phyloP scores from a whole-genome alignment of 2,888 invertebrate genomes.

The Leptopilina myrica region DNA sequence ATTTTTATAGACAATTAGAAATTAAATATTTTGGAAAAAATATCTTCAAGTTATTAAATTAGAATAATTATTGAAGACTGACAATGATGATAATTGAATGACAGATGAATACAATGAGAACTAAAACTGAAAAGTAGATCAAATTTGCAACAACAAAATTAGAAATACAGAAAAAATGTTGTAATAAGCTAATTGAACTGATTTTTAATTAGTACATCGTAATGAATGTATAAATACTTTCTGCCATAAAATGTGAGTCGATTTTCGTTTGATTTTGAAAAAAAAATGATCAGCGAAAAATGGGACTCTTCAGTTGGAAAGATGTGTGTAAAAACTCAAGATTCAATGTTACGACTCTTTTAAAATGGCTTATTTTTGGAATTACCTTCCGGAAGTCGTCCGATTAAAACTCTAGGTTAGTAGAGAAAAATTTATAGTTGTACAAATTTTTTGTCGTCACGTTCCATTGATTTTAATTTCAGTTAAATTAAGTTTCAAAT shows the following conservation, averaged over 20 bases:
- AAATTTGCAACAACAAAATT: too few relatives aligned
- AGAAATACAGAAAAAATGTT: too few relatives aligned
- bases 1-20: too few relatives aligned
- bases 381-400: slow-evolving; percentile 62
- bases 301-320: slow-evolving; percentile 67
- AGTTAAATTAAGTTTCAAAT: too few relatives aligned
- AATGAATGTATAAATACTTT: slow-evolving; percentile 16
- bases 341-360: slow-evolving; percentile 46
- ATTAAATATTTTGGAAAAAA: too few relatives aligned
- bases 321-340: slow-evolving; percentile 68
- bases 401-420: slow-evolving; percentile 67
- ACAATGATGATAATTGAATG: too few relatives aligned
- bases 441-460: slow-evolving; percentile 13
- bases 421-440: slow-evolving; percentile 42
- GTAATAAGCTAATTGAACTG: neutral
- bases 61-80: too few relatives aligned
- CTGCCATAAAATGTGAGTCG: slow-evolving; percentile 41
- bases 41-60: too few relatives aligned
- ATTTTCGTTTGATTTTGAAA: slow-evolving; percentile 1
- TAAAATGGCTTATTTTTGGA: slow-evolving; percentile 47
- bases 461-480: neutral
- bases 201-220: neutral
- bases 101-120: too few relatives aligned
- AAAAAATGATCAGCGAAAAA: neutral
- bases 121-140: neutral